Percentiles rank a stretch among this genome's conserved stretches.
Evolutionary conservation across 2,888 invertebrate species (phyloP).

Genomic region (Epiperipatus broadwayi): DNA sequence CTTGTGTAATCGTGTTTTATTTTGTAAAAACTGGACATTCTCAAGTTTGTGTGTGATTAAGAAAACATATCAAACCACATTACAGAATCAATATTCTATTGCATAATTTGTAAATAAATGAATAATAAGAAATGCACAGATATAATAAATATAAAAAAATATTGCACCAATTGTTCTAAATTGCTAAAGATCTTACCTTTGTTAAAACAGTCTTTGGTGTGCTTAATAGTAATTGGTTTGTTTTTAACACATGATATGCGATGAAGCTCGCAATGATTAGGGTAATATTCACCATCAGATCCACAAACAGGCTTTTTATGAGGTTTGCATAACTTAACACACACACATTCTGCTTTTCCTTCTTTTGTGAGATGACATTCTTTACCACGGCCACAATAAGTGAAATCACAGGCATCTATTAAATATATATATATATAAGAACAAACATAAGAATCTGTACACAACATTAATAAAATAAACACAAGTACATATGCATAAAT

Average conservation of each 20-base stretch:
- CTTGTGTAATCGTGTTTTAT: no score
- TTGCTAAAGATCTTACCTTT: constrained; percentile 13
- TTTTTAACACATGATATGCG: constrained; percentile 40
- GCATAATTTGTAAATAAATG: no score
- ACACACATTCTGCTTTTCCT: constrained; percentile 39
- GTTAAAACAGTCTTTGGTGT: constrained; percentile 21
- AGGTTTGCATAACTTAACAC: constrained; percentile 23
- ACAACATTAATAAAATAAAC: no score
- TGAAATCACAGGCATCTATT: constrained; percentile 42
- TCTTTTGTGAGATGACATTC: constrained; percentile 39
- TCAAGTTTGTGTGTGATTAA: no score
- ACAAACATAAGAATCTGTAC: no score
- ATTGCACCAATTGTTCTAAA: neutral
- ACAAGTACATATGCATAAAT: no score
- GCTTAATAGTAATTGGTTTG: constrained; percentile 36
- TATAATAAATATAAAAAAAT: neutral
- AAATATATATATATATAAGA: no score
- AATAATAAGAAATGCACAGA: no score
- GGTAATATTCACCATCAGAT: constrained; percentile 44
- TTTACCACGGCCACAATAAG: constrained; percentile 42
- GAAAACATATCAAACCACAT: no score
- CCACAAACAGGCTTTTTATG: constrained; percentile 42
- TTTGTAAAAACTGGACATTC: no score
- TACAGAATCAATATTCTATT: no score
- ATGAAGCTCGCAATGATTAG: constrained; percentile 47